Evolutionary conservation across 2,113 vertebrate species (phyloP), one percentile per base, ranked within the genome.

Genomic region (Megaleporinus macrocephalus): DNA sequence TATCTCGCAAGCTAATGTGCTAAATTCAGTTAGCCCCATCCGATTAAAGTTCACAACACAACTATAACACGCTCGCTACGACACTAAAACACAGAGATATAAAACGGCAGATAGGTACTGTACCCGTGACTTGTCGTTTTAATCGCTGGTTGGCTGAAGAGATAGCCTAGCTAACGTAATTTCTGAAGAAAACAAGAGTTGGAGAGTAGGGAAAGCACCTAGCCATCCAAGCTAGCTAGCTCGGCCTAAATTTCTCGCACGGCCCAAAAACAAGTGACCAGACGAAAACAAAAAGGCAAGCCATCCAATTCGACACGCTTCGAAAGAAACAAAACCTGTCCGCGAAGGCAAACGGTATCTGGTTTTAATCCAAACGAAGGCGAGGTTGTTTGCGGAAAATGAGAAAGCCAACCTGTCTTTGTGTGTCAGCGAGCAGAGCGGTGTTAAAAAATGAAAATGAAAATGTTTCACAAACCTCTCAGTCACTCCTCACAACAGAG

Each of bases 381-480:
- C 66, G 66, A 55, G 5, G 33, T 24, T 18, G 47, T 24, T 18
- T 33, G 18, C 26, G 26, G 71, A 55, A 73, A 69, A 47, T 49
- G 68, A 68, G 65, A 36, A 71, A 47, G 73, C 66, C 49, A 36
- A 41, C 68, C 82, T 70, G 73, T 69, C 78, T 83, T 86, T 86
- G 81, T 86, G 82, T 63, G 12, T 83, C 80, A 82, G 77, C 76
- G 73, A 81, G 41, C 69, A 83, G 51, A 87, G 29, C 86, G 73
- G 73, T 82, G 83, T 59, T 73, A 55, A 65, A 68, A 73, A 65
- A 86, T 26, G 41, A 74, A 75, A 79, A 74, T 44, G 66, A 63
- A 83, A 79, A 80, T 86, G 16, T 86, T 69, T 83, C 78, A 86
- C 85, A 86, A 83, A 86, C 85, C 85, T 86, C 70, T 76, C 36